These are phyloP conservation scores for Coregonus suidteri DNA, from an alignment of 2,797 vertebrate genomes.

Conservation along the genomic window DNA sequence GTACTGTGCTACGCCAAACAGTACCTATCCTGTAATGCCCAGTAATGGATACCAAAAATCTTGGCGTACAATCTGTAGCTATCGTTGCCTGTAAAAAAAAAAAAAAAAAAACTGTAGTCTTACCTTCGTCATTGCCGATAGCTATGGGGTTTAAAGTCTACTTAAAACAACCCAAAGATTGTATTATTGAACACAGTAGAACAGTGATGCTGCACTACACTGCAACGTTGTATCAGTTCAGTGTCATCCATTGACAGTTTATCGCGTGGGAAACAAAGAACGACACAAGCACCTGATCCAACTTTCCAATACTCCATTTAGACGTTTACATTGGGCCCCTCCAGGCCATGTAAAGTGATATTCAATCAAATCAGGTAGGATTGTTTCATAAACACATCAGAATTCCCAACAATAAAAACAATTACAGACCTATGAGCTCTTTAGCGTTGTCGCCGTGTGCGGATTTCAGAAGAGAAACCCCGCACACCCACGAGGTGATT, in stretches of 20 bases:
- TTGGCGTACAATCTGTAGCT: no score
- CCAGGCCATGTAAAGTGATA: neutral
- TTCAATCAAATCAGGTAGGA: neutral
- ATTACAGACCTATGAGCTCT: neutral
- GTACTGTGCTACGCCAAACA: no score
- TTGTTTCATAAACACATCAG: neutral
- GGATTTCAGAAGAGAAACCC: neutral
- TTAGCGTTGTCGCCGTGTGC: neutral
- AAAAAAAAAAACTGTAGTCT: neutral
- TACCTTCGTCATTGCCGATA: neutral
- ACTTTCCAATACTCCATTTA: neutral
- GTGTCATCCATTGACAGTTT: neutral
- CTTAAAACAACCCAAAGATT: neutral
- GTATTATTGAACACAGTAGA: neutral
- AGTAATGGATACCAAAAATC: no score
- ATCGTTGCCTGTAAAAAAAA: neutral
- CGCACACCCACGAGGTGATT: constrained; percentile 27
- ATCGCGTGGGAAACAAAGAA: constrained; percentile 25
- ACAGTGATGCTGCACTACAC: neutral
- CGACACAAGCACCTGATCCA: constrained; percentile 23
- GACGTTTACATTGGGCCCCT: neutral
- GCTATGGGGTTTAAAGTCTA: neutral
- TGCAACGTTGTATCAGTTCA: constrained; percentile 14
- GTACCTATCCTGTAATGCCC: no score
- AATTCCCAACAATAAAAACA: neutral